Percentiles rank a stretch among this genome's conserved stretches.
phyloP scores from a whole-genome alignment of 2,797 vertebrate species.

The Sciurus vulgaris region DNA sequence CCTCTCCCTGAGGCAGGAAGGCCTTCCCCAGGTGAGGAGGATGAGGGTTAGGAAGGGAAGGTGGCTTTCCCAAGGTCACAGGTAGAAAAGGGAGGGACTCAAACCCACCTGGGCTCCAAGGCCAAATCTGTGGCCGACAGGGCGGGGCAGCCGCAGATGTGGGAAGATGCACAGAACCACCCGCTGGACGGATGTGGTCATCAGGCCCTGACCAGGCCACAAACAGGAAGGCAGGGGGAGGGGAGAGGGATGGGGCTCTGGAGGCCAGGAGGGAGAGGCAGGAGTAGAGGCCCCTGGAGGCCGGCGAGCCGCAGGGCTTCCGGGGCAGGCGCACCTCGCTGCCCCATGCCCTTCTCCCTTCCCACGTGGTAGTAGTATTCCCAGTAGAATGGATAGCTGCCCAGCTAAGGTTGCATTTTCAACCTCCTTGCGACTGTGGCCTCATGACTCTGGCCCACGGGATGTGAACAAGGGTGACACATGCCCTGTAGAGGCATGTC shows the following conservation, averaged over 20 bases:
- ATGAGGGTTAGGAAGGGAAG: not conserved
- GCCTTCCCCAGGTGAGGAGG: not conserved
- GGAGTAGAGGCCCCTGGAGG: not conserved
- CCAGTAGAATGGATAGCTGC: not conserved
- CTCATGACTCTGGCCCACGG: not conserved
- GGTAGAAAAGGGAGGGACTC: not conserved
- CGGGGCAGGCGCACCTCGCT: not conserved
- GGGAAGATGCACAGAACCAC: too few relatives aligned
- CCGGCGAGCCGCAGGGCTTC: rapidly evolving
- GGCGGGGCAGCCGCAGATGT: too few relatives aligned
- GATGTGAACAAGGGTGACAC: not conserved
- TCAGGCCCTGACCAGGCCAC: not conserved
- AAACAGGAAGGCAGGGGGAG: not conserved
- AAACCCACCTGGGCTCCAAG: too few relatives aligned
- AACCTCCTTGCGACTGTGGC: not conserved
- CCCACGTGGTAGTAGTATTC: not conserved
- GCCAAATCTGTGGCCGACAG: too few relatives aligned
- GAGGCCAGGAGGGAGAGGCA: not conserved
- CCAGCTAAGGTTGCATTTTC: not conserved
- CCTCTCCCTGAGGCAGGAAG: not conserved
- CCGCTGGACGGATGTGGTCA: not conserved
- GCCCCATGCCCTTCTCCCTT: not conserved
- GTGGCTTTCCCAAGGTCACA: not conserved
- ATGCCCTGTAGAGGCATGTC: not conserved
- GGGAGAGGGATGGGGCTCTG: not conserved